A percentile compares a stretch with the other conserved stretches of the same genome.
Conservation (phyloP, 2,113 vertebrate genomes). For the Aplodontia rufa region DNA sequence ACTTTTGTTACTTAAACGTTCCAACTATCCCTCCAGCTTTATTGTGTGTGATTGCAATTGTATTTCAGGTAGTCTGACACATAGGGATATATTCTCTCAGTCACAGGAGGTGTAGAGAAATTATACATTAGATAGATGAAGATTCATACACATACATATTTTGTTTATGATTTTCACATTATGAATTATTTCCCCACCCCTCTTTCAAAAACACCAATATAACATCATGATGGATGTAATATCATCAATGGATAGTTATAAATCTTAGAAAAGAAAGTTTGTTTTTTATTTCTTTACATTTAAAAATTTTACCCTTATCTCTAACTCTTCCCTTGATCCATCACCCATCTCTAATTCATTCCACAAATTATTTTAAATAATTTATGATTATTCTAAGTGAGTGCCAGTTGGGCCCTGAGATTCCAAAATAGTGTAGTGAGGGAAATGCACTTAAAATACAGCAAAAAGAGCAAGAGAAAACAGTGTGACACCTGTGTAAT, state of each 20-base stretch:
- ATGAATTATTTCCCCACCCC: not conserved
- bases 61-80: not conserved
- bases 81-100: not conserved
- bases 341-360: not conserved
- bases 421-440: not conserved
- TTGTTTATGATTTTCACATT: not conserved
- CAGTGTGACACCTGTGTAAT: not conserved
- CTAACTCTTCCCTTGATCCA: not conserved
- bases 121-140: not conserved
- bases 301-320: not conserved
- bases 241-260: not conserved
- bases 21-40: not conserved
- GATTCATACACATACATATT: not conserved
- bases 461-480: too few relatives aligned
- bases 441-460: not conserved
- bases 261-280: not conserved
- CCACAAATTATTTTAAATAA: not conserved
- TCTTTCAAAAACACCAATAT: not conserved
- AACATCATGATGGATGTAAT: not conserved
- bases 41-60: not conserved
- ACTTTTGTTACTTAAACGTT: not conserved
- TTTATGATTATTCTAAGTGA: not conserved
- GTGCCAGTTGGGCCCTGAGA: not conserved
- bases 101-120: not conserved
- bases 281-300: not conserved